A percentile compares a stretch with the other conserved stretches of the same genome.
phyloP scores from a whole-genome alignment of 1,140 invertebrate genomes.

The Drosophila sproati region DNA sequence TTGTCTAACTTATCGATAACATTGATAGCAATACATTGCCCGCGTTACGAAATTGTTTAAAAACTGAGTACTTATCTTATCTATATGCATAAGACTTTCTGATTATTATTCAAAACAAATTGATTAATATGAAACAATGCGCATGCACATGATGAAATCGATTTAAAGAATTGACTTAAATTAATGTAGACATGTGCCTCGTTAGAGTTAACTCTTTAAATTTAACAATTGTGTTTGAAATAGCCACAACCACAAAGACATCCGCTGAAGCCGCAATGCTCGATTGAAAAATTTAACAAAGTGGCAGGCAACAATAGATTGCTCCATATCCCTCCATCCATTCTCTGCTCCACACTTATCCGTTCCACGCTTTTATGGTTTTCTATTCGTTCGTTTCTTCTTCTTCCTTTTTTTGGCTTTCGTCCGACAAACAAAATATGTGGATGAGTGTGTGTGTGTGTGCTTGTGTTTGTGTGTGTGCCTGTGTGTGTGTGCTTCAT shows the following conservation, averaged over 20 bases:
- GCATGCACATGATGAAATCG: neutral
- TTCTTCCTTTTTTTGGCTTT: slow-evolving; percentile 42
- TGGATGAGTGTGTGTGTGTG: slow-evolving; percentile 18
- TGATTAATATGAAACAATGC: neutral
- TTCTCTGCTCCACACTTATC: slow-evolving; percentile 33
- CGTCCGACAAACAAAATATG: slow-evolving; percentile 44
- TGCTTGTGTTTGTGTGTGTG: slow-evolving; percentile 43
- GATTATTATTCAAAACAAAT: neutral
- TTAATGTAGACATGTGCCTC: too few species aligned
- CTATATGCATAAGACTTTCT: neutral
- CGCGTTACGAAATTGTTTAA: slow-evolving; percentile 23
- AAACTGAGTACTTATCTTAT: slow-evolving; percentile 16
- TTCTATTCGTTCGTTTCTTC: slow-evolving; percentile 43
- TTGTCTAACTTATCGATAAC: slow-evolving; percentile 10
- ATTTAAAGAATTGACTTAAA: neutral
- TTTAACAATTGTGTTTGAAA: slow-evolving; percentile 28
- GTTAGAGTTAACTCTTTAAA: slow-evolving; percentile 10
- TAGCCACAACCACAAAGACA: slow-evolving; percentile 38
- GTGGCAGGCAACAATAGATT: slow-evolving; percentile 61
- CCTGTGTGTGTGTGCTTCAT: slow-evolving; percentile 33
- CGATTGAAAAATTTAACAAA: slow-evolving; percentile 60
- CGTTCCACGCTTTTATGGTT: slow-evolving; percentile 45
- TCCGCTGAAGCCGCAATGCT: slow-evolving; percentile 39
- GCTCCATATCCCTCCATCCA: slow-evolving; percentile 14
- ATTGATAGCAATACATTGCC: neutral